Conservation (phyloP, 30 jellyfish, hydroid and myxozoan genomes). For the Turritopsis rubra region DNA sequence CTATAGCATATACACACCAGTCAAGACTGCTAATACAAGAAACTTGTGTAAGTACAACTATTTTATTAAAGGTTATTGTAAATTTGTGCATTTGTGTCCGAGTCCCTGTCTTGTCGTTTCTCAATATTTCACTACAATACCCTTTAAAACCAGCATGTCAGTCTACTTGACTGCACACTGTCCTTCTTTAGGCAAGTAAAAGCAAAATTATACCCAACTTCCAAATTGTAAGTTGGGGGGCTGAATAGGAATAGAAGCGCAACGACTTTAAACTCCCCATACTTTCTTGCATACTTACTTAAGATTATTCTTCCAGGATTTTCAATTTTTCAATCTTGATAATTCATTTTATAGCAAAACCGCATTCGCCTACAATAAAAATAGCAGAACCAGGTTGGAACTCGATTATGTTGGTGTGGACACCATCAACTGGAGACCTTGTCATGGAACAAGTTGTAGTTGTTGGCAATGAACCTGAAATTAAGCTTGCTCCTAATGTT, state of each 20-base stretch:
- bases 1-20: not conserved
- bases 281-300: not conserved
- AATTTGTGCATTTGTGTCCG: too few relatives aligned
- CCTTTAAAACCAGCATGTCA: too few relatives aligned
- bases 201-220: too few relatives aligned
- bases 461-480: not conserved
- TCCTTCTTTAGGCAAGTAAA: too few relatives aligned
- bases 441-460: not conserved
- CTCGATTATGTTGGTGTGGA: not conserved
- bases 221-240: too few relatives aligned
- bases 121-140: too few relatives aligned
- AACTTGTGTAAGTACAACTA: not conserved
- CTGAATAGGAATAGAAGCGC: too few relatives aligned
- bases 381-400: not conserved
- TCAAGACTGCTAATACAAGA: not conserved
- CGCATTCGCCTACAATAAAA: not conserved
- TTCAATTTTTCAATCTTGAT: not conserved
- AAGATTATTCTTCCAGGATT: not conserved
- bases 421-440: constrained; percentile 9
- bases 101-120: too few relatives aligned
- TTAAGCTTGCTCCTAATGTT: not conserved
- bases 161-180: too few relatives aligned
- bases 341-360: not conserved
- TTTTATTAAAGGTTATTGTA: too few relatives aligned
- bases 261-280: not conserved